Conservation (phyloP, 2,888 invertebrate genomes). For the Ferdinandea cuprea region DNA sequence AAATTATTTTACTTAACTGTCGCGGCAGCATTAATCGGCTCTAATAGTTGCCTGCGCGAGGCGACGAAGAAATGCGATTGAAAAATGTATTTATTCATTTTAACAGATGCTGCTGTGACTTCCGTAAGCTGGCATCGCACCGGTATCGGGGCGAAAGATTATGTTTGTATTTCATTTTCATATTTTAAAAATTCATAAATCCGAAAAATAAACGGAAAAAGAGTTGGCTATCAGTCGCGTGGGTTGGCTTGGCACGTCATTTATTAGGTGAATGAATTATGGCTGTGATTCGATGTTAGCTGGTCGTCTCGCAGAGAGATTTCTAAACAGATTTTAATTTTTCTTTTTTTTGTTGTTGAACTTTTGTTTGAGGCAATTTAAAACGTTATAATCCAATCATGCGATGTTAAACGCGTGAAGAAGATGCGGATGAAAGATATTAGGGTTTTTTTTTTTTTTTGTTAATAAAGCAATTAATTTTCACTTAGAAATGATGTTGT, state of each 20-base stretch:
- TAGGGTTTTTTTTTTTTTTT: conserved; percentile 38
- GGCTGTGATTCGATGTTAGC: conserved; percentile 52
- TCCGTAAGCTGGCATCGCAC: conserved; percentile 30
- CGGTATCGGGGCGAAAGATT: conserved; percentile 32
- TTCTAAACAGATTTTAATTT: conserved; percentile 39
- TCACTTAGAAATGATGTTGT: conserved; percentile 37
- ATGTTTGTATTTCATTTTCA: conserved; percentile 58
- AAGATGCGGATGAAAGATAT: conserved; percentile 18
- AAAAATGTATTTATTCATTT: conserved; percentile 63
- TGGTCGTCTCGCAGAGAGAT: conserved; percentile 45
- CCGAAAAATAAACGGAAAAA: conserved; percentile 4
- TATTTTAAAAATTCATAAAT: conserved; percentile 70
- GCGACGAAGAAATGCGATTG: conserved; percentile 36
- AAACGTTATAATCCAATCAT: conserved; percentile 68
- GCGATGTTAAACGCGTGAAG: conserved; percentile 39
- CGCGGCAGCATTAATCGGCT: conserved; percentile 45
- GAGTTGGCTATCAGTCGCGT: conserved; percentile 54
- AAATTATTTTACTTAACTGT: conserved; percentile 44
- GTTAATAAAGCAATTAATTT: conserved; percentile 59
- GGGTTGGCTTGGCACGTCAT: conserved; percentile 51
- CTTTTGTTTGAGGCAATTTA: conserved; percentile 63
- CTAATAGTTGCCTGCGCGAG: conserved; percentile 43
- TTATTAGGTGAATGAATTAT: conserved; percentile 65
- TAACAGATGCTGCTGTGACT: conserved; percentile 54
- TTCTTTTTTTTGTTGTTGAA: conserved; percentile 44